Percentiles rank a stretch among this genome's conserved stretches.
These are phyloP conservation scores for Metallyticus violacea DNA, from an alignment of 2,888 invertebrate genomes.

Conservation along the genomic window DNA sequence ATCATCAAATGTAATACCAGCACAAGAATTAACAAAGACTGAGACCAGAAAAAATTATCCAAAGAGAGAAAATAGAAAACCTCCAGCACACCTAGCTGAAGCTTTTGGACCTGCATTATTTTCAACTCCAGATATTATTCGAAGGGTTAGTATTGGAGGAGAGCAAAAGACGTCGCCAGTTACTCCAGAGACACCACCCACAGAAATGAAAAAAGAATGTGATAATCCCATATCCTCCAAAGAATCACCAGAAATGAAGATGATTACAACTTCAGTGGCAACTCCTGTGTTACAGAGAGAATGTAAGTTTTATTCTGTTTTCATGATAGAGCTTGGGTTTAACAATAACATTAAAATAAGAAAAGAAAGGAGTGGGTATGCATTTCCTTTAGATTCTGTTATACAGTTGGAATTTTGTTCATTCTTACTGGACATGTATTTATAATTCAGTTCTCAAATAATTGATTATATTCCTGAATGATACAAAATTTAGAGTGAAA, in stretches of 20 bases:
- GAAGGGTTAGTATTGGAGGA: slow-evolving; percentile 52
- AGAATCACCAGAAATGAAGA: background rate
- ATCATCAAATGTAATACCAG: slow-evolving; percentile 26
- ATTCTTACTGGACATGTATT: too few species aligned
- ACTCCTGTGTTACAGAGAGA: background rate
- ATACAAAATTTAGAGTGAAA: too few species aligned
- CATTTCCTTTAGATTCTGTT: background rate
- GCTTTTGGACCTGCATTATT: slow-evolving; percentile 62
- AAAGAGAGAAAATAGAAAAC: slow-evolving; percentile 52
- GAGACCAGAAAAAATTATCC: slow-evolving; percentile 35
- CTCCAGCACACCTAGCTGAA: slow-evolving; percentile 57
- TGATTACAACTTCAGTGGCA: background rate
- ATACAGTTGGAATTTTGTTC: background rate
- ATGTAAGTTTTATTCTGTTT: background rate
- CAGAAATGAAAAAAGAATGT: background rate
- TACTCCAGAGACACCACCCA: background rate
- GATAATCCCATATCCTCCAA: background rate
- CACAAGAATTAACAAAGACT: slow-evolving; percentile 23
- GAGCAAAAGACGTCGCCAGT: background rate
- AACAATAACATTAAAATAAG: background rate
- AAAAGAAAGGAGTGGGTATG: background rate
- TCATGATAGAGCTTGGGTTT: background rate
- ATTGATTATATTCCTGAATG: too few species aligned
- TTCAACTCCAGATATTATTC: slow-evolving; percentile 75
- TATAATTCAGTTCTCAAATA: too few species aligned